Evolutionary conservation across 2,113 vertebrate species (phyloP).

Genomic region (Acanthisitta chloris): DNA sequence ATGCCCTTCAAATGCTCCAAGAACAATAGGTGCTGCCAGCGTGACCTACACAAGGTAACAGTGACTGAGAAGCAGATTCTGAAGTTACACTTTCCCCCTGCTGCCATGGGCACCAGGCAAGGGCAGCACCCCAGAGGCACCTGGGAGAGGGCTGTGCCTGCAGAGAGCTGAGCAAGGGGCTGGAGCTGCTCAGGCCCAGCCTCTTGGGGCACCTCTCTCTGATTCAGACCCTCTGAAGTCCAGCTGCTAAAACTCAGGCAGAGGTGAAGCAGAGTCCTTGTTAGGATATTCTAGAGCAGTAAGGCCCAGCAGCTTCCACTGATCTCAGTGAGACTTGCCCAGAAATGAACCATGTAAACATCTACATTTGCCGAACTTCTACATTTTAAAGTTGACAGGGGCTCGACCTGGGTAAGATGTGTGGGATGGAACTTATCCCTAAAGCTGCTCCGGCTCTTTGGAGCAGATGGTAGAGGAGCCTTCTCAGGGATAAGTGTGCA

Average conservation of each 20-base stretch:
- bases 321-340: neutral
- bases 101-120: rapidly evolving
- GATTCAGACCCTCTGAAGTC: neutral
- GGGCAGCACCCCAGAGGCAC: neutral
- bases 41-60: neutral
- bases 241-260: neutral
- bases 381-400: neutral
- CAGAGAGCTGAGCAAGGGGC: neutral
- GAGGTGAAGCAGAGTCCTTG: neutral
- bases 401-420: rapidly evolving
- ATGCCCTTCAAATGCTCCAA: constrained; percentile 39
- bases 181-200: rapidly evolving
- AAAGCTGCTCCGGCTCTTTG: neutral
- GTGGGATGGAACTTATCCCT: neutral
- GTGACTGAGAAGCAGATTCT: neutral
- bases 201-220: neutral
- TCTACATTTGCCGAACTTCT: neutral
- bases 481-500: neutral
- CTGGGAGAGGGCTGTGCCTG: neutral
- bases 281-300: neutral
- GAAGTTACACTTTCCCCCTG: neutral
- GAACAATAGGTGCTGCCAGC: constrained; percentile 61
- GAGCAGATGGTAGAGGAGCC: neutral
- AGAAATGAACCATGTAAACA: neutral
- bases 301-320: neutral